Conservation (phyloP, 2,888 invertebrate species). For the Eupithecia subumbrata region DNA sequence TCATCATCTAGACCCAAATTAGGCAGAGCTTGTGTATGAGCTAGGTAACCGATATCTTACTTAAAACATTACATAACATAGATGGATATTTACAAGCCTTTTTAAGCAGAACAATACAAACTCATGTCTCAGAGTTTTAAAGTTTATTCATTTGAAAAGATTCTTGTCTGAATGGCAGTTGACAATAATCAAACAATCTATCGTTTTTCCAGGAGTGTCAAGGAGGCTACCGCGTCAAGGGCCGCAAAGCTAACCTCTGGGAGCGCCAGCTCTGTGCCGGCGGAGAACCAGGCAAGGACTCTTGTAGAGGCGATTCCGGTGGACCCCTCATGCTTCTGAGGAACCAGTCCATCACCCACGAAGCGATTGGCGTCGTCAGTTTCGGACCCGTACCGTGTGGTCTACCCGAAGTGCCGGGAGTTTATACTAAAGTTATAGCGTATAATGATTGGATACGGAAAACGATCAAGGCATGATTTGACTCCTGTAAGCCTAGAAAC, state of each 20-base stretch:
- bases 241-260: constrained; percentile 47
- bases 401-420: constrained; percentile 83
- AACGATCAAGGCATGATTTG: constrained; percentile 47
- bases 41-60: too few species aligned
- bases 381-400: constrained; percentile 86
- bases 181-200: background rate
- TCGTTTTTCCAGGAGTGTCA: constrained; percentile 52
- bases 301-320: constrained; percentile 86
- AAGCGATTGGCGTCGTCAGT: constrained; percentile 83
- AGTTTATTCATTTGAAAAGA: too few species aligned
- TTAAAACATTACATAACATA: too few species aligned
- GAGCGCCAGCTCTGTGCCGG: constrained; percentile 83
- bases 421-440: constrained; percentile 84
- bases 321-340: constrained; percentile 84
- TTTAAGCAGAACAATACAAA: too few species aligned
- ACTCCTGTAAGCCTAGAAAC: background rate
- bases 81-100: too few species aligned
- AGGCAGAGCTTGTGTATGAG: too few species aligned
- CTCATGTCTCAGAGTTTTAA: too few species aligned
- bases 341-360: constrained; percentile 45
- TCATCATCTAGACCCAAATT: too few species aligned
- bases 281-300: constrained; percentile 81
- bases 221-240: constrained; percentile 43
- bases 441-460: constrained; percentile 84
- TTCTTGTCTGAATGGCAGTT: background rate